Conservation (phyloP, 2,888 invertebrate species). For the Heliconius erato region DNA sequence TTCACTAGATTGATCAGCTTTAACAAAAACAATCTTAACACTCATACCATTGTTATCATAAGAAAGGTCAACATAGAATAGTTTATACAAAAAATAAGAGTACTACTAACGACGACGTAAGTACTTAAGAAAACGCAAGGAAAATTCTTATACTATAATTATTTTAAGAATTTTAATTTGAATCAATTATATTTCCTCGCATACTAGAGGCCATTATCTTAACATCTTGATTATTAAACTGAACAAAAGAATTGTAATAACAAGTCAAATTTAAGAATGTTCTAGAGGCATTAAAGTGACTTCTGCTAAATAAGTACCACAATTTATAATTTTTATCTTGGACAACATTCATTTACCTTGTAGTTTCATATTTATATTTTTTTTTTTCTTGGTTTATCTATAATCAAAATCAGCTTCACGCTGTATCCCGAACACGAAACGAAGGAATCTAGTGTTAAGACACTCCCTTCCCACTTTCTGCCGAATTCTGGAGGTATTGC, state of each 20-base stretch:
- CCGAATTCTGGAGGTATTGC: no score
- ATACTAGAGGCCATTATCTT: background rate
- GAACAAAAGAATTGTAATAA: constrained; percentile 67
- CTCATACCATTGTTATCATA: background rate
- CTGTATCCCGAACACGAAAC: no score
- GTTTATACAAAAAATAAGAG: background rate
- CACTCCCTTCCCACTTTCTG: no score
- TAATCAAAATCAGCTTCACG: no score
- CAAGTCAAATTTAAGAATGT: background rate
- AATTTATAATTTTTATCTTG: background rate
- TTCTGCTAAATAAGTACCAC: background rate
- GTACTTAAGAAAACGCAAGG: background rate
- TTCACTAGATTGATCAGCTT: background rate
- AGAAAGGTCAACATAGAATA: background rate
- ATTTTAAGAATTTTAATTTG: constrained; percentile 1
- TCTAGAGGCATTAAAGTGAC: background rate
- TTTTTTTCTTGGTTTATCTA: no score
- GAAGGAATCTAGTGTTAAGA: no score
- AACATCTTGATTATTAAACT: constrained; percentile 63
- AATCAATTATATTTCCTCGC: background rate
- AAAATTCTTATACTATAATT: background rate
- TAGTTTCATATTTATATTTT: no score
- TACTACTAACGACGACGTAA: background rate
- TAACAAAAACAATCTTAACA: background rate
- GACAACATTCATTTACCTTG: background rate